Evolutionary conservation across 2,888 invertebrate species (phyloP), one percentile per base, ranked within the genome.

Genomic region (Melieria omissa): DNA sequence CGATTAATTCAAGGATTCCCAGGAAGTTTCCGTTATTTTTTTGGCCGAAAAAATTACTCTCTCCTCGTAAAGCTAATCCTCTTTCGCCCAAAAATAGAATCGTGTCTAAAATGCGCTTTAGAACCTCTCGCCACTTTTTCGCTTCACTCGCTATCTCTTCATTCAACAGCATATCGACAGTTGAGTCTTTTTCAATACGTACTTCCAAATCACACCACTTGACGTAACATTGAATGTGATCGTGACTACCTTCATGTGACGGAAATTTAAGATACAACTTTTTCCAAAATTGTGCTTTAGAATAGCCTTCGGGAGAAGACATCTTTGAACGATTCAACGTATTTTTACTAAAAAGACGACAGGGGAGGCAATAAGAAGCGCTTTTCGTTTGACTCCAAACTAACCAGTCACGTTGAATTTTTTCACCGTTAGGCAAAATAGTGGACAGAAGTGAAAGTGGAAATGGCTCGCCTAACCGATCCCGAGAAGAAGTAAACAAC

Each of bases 11-110:
- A 6, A 67, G 8, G 12, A 58, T 58, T 7, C 67, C 67, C 45
- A 67, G 12, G n/a, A 67, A 67, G 46, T 67, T 67, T 47, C 67
- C 60, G 46, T 58, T 67, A n/a, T 67, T 58, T 4, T 41, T 49
- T 47, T 46, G 55, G n/a, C 58, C 67, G 10, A 67, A 5, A 4
- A 58, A 60, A 58, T 58, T 42, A 41, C 58, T 67, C 7, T 47
- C 47, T 29, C 67, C 67, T 58, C 58, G 52, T 41, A 65, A 65
- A 41, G 65, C 52, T 29, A 52, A 64, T 44, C 46, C 62, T 45
- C 62, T n/a, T 62, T 45, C 62, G 10, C 62, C 62, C 12, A 62
- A 5, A 44, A 62, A 62, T n/a, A 62, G 47, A 45, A 64, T 41
- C 10, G 16, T 16, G 16, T 54, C 54, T 3, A 49, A 29, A 52